Conservation (phyloP, 2,797 vertebrate species). For the Helicolenus hilgendorfi region DNA sequence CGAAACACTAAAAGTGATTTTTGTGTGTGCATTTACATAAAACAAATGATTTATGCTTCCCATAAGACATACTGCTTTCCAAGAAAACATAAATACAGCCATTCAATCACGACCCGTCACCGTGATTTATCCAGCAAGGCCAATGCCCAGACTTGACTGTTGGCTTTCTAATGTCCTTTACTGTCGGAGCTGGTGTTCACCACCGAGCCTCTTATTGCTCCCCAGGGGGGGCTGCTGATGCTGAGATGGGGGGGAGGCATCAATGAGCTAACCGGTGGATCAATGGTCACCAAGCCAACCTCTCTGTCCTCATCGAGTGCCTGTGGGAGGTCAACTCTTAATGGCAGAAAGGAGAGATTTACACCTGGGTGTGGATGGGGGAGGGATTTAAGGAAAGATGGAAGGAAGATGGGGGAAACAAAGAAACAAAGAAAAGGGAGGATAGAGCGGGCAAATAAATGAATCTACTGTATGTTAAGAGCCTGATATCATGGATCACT, state of each 20-base stretch:
- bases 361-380: not conserved
- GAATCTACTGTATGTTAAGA: too few species aligned
- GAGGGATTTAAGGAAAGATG: not conserved
- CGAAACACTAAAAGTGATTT: not conserved
- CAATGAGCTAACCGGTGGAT: conserved; percentile 22
- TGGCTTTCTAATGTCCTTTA: conserved; percentile 17
- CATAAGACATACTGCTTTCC: not conserved
- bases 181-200: not conserved
- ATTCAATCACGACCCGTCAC: not conserved
- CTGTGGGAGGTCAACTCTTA: conserved; percentile 23
- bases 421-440: not conserved
- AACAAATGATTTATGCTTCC: not conserved
- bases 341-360: not conserved
- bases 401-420: not conserved
- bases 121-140: not conserved
- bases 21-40: not conserved
- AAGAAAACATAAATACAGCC: not conserved
- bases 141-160: not conserved
- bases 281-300: conserved; percentile 60
- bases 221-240: conserved; percentile 2
- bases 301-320: not conserved
- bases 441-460: not conserved
- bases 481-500: too few species aligned
- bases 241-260: conserved; percentile 26
- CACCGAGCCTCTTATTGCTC: not conserved